Evolutionary conservation across 2,888 invertebrate genomes (phyloP), one percentile per base, ranked within the genome.

Genomic region (Xylota segnis): DNA sequence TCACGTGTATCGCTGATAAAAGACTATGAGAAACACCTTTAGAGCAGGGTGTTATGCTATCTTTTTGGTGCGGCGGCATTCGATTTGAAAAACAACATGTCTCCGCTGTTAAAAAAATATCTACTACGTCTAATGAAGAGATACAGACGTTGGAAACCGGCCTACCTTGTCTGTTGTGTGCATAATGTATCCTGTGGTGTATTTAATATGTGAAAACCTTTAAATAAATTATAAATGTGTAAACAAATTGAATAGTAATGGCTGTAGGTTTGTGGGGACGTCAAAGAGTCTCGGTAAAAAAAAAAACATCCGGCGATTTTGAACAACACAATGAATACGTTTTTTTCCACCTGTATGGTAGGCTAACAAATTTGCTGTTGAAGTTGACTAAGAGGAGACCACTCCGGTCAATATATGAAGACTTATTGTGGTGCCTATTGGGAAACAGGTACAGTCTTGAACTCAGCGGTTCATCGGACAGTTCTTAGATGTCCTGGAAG

Each of bases 1-100:
- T 75, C 75, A 75, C 75, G 75, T 66, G 75, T 75, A 34, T 45
- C 4, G 14, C 12, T 74, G 43, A 43, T 74, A 54, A 40, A 66
- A 18, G n/a, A 23, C 32, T 29, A 66, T 40, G 66, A 66, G 34
- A 66, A 23, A 66, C 52, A 23, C 14, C 16, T 65, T 16, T 3
- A n/a, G 43, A 56, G 16, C 18, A 23, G 40, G n/a, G 45, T 56
- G 29, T 56, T 29, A 43, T n/a, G n/a, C 32, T 70, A 52, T n/a
- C n/a, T 43, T 12, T 70, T 54, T 18, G 32, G 16, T 70, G 32
- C 18, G 32, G 43, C 45, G 58, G 45, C 56, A 23, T 56, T 70
- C 45, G 45, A 43, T 27, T 40, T 40, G 29, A 18, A 27, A 34
- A 58, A 10, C n/a, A 59, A 59, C n/a, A 63, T 5, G 29, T 59